Base-by-base conservation (phyloP, 2,888 invertebrate genomes). In the Standfussiana lucernea region DNA sequence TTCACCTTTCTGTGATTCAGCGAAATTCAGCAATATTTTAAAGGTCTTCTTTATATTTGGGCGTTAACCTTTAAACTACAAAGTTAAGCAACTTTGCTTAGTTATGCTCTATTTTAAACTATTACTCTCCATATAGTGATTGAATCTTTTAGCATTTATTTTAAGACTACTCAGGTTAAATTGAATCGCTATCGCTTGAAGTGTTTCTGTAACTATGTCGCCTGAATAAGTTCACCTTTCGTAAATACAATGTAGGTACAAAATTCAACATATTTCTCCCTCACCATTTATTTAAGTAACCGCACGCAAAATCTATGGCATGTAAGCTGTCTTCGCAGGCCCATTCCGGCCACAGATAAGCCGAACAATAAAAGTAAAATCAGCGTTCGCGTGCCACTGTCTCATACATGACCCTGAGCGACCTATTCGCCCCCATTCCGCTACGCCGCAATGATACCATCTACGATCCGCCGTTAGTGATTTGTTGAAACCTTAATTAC, bases 401-500 rank as follows among this genome's bases (percentile, higher is more conserved):
- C 91, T 89, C 90, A 91, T 90, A 91, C 90, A 91, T 90, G 91
- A 87, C 88, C 90, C 87, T 88, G 86, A 86, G 88, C 89, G 91
- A 90, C 90, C 91, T 91, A 89, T 86, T 89, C 88, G 88, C 91
- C 90, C 91, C 83, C 83, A 88, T 89, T 88, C 84, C 82, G 83
- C 79, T 83, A 84, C 79, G 77, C 78, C 89, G 92, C 79, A 86
- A 88, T 86, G 88, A 93, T 93, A 90, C 90, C 91, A 94, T 94
- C 93, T 90, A 80, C 87, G 90, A 91, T 90, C 91, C 91, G 88
- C 90, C 89, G 88, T 88, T 91, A 90, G 93, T 94, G 93, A 96
- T 96, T 96, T 95, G 95, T 95, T 93, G 93, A 93, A 93, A 92
- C 92, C 93, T 94, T 95, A 96, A 96, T 96, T 95, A 95, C 91